Evolutionary conservation across 2,797 vertebrate genomes (phyloP).

Genomic region (Siniperca scherzeri): DNA sequence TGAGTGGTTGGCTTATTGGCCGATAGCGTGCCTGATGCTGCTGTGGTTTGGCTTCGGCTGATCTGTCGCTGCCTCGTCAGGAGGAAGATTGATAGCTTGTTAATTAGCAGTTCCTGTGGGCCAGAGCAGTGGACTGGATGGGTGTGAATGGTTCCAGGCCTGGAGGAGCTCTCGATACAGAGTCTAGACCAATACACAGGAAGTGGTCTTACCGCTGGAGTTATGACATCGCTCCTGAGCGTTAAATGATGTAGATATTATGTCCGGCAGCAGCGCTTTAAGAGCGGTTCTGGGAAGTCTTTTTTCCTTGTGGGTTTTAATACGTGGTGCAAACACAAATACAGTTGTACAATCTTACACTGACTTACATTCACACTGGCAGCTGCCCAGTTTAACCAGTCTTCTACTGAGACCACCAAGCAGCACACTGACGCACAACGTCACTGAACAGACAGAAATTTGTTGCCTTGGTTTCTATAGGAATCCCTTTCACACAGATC

Average conservation of each 20-base stretch:
- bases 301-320: slow-evolving; percentile 63
- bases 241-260: slow-evolving; percentile 16
- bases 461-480: neutral
- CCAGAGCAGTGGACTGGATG: slow-evolving; percentile 50
- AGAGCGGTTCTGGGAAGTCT: slow-evolving; percentile 52
- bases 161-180: slow-evolving; percentile 18
- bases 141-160: slow-evolving; percentile 56
- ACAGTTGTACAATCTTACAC: slow-evolving; percentile 49
- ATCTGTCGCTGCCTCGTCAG: slow-evolving; percentile 57
- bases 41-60: slow-evolving; percentile 62
- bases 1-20: slow-evolving; percentile 48
- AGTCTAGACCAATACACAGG: slow-evolving; percentile 20
- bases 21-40: slow-evolving; percentile 68
- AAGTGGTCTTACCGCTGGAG: slow-evolving; percentile 20
- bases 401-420: slow-evolving; percentile 44
- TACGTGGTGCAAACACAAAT: slow-evolving; percentile 57
- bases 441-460: neutral
- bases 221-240: slow-evolving; percentile 24
- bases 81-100: slow-evolving; percentile 66
- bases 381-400: slow-evolving; percentile 56
- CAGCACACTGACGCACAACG: neutral
- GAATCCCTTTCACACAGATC: slow-evolving; percentile 2
- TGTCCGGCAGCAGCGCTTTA: slow-evolving; percentile 15
- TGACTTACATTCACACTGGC: slow-evolving; percentile 44
- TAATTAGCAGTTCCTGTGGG: slow-evolving; percentile 69